Evolutionary conservation across 2,888 invertebrate genomes (phyloP).

Genomic region (Drosophila fulvimacula): DNA sequence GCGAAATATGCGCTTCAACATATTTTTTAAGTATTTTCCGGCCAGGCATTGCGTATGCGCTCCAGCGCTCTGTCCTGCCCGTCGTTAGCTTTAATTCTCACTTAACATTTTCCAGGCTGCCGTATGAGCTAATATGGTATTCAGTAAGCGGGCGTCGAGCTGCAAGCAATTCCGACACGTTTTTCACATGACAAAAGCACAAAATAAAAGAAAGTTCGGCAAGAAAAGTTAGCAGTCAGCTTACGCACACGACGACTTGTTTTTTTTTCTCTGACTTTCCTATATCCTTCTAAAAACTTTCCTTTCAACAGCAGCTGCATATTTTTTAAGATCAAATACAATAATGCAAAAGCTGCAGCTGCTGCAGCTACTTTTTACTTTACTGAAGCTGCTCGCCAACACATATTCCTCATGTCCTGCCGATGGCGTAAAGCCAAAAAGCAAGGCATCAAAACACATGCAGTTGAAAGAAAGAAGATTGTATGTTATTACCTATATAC

Average conservation of each 20-base stretch:
- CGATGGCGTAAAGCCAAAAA: constrained; percentile 27
- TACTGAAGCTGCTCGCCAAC: constrained; percentile 17
- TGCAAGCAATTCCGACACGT: constrained; percentile 44
- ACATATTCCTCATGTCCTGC: constrained; percentile 28
- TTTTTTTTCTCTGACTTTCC: constrained; percentile 11
- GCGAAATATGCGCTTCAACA: constrained; percentile 25
- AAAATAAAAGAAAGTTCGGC: constrained; percentile 36
- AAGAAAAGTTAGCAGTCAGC: constrained; percentile 56
- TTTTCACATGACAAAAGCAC: constrained; percentile 26
- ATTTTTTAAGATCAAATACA: constrained; percentile 40
- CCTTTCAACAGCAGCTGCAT: constrained; percentile 21
- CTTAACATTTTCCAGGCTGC: constrained; percentile 2
- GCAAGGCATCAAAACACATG: constrained; percentile 37
- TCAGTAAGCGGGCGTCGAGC: constrained; percentile 19
- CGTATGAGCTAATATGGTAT: constrained; percentile 20
- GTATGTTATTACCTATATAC: not conserved
- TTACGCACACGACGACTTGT: constrained; percentile 30
- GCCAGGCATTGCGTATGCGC: not conserved
- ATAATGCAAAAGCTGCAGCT: constrained; percentile 49
- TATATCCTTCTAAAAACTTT: constrained; percentile 18
- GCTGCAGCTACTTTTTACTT: constrained; percentile 24
- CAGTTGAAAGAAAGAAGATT: constrained; percentile 51
- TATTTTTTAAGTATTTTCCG: constrained; percentile 14
- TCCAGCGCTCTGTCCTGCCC: not conserved
- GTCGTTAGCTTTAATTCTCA: constrained; percentile 12